These are phyloP conservation scores for Chiloscyllium plagiosum DNA, from an alignment of 2,113 vertebrate species.

Conservation along the genomic window DNA sequence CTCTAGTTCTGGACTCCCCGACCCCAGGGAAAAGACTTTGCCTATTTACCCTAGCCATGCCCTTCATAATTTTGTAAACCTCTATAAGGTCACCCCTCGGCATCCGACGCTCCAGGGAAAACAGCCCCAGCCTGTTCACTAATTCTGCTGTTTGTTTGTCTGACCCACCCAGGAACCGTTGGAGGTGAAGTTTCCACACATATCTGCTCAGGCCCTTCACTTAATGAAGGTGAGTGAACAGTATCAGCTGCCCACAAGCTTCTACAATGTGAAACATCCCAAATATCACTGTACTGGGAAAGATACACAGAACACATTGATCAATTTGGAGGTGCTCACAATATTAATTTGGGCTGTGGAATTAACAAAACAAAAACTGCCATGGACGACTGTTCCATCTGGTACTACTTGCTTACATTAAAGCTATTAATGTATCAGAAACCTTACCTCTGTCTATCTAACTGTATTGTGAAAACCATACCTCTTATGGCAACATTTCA, in stretches of 20 bases:
- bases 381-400: neutral
- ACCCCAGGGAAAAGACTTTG: too few species aligned
- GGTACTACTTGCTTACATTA: neutral
- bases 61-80: too few species aligned
- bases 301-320: neutral
- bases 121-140: neutral
- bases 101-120: too few species aligned
- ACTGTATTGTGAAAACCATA: neutral
- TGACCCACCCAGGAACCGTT: neutral
- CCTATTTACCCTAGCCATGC: too few species aligned
- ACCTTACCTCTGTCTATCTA: neutral
- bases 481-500: neutral
- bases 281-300: neutral
- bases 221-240: constrained; percentile 27
- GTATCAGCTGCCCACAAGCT: neutral
- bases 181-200: constrained; percentile 25
- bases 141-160: neutral
- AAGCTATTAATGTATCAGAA: neutral
- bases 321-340: too few species aligned
- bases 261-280: neutral
- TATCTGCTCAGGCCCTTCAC: constrained; percentile 19
- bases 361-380: neutral
- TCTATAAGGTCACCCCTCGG: too few species aligned
- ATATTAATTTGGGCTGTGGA: neutral
- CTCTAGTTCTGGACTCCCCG: too few species aligned